Evolutionary conservation across 1,140 invertebrate genomes (phyloP).

Genomic region (Calephelis nemesis): DNA sequence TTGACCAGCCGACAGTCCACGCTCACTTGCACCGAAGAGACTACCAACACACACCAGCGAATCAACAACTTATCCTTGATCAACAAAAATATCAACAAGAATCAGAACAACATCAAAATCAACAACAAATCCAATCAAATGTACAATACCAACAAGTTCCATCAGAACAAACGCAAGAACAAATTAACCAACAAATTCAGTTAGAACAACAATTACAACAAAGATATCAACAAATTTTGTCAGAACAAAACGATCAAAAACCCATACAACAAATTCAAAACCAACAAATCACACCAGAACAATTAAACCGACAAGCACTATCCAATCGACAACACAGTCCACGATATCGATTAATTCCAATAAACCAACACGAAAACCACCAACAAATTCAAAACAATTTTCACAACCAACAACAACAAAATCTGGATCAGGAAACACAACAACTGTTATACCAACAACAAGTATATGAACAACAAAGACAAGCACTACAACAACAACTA

Average conservation of each 20-base stretch:
- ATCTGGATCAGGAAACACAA: constrained; percentile 39
- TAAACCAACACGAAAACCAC: constrained; percentile 23
- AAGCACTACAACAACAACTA: constrained; percentile 35
- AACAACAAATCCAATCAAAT: background rate
- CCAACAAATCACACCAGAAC: background rate
- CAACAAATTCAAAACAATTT: constrained; percentile 25
- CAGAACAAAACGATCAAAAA: background rate
- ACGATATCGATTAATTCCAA: constrained; percentile 3
- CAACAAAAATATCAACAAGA: constrained; percentile 38
- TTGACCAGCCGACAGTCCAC: constrained; percentile 44
- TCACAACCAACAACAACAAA: constrained; percentile 22
- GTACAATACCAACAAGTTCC: background rate
- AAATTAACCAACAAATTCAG: background rate
- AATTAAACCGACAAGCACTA: background rate
- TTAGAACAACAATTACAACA: background rate
- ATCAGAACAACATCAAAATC: constrained; percentile 28
- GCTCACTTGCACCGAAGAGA: constrained; percentile 58
- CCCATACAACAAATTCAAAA: background rate
- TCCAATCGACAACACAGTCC: background rate
- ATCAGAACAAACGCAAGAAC: constrained; percentile 3
- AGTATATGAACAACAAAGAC: constrained; percentile 45
- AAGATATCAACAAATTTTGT: background rate
- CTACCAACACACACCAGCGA: constrained; percentile 46
- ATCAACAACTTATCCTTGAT: constrained; percentile 49
- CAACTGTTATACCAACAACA: constrained; percentile 49